Percentiles rank a stretch among this genome's conserved stretches.
phyloP scores from a whole-genome alignment of 2,113 vertebrate genomes.

The Rissa tridactyla region DNA sequence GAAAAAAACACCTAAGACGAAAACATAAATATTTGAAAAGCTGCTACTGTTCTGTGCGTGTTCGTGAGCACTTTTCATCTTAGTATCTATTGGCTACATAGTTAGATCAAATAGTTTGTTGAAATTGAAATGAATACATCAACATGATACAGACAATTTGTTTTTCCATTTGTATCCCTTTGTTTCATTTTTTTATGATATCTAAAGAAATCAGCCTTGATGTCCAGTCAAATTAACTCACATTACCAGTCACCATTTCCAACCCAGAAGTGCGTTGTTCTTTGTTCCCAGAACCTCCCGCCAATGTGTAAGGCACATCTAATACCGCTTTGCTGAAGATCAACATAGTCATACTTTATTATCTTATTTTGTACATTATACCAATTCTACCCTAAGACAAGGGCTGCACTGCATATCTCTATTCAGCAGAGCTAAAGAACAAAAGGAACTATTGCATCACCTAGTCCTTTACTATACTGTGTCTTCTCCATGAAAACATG shows the following conservation, averaged over 20 bases:
- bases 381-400: background rate
- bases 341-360: background rate
- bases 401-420: background rate
- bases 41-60: background rate
- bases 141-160: background rate
- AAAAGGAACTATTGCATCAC: background rate
- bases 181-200: background rate
- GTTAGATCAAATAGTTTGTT: background rate
- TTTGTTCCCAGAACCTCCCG: background rate
- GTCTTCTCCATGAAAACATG: background rate
- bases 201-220: background rate
- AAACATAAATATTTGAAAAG: constrained; percentile 59
- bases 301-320: background rate
- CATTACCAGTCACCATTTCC: background rate
- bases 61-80: constrained; percentile 20
- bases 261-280: background rate
- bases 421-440: background rate
- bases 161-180: background rate
- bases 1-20: background rate
- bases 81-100: constrained; percentile 31
- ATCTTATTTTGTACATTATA: background rate
- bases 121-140: background rate
- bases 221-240: background rate
- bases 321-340: background rate
- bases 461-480: background rate